Evolutionary conservation across 2,888 invertebrate species (phyloP).

Genomic region (Conus canariensis): DNA sequence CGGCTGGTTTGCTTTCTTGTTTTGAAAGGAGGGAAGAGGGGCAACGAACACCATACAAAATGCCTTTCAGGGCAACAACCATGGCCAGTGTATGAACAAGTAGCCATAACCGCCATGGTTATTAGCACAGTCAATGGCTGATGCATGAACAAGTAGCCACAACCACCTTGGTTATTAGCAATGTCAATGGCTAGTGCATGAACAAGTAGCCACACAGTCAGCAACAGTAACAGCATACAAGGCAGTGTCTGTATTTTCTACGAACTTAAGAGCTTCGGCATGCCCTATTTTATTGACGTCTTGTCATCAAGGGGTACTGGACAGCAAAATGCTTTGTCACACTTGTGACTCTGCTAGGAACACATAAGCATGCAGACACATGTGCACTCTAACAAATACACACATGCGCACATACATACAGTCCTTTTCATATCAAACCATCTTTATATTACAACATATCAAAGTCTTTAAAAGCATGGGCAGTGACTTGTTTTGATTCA

Average conservation of each 20-base stretch:
- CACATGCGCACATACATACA: not conserved
- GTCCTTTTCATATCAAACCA: not conserved
- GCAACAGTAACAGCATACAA: conserved; percentile 27
- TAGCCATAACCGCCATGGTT: not conserved
- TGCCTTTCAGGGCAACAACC: not conserved
- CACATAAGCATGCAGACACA: conserved; percentile 5
- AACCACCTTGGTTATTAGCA: not conserved
- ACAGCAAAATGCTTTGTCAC: not conserved
- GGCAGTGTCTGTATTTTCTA: not conserved
- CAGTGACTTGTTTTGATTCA: conserved; percentile 34
- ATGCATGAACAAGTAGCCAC: not conserved
- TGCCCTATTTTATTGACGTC: conserved; percentile 7
- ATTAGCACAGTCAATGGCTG: not conserved
- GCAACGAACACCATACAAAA: not conserved
- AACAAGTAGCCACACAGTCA: not conserved
- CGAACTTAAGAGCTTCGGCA: not conserved
- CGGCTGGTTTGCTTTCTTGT: not conserved
- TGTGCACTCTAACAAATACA: not conserved
- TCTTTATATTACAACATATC: conserved; percentile 1
- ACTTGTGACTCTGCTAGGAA: not conserved
- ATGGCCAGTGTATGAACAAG: not conserved
- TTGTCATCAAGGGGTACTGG: not conserved
- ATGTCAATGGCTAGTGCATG: not conserved
- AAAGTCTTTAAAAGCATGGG: not conserved
- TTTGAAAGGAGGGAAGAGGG: not conserved